A percentile compares a stretch with the other conserved stretches of the same genome.
These are phyloP conservation scores for Dermochelys coriacea DNA, from an alignment of 2,797 vertebrate genomes.

Conservation along the genomic window DNA sequence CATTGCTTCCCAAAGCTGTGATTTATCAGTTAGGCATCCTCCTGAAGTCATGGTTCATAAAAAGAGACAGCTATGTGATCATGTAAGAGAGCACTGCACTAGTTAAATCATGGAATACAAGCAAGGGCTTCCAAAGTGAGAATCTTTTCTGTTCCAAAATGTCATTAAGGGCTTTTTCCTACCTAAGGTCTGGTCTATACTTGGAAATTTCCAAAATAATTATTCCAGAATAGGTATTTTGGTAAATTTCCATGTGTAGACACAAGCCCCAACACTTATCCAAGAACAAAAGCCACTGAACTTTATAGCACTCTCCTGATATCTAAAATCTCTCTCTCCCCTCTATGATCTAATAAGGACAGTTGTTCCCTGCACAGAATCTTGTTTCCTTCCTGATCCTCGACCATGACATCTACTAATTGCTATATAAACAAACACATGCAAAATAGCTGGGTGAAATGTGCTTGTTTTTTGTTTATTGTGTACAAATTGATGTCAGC, in stretches of 20 bases:
- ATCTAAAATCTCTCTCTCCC: constrained; percentile 22
- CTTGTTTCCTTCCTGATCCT: constrained; percentile 28
- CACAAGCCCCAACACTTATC: background rate
- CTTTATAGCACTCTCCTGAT: constrained; percentile 25
- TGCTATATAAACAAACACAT: background rate
- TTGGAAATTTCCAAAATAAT: accelerated
- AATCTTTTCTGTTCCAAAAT: background rate
- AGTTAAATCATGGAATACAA: background rate
- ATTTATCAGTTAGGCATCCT: background rate
- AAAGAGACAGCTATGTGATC: background rate
- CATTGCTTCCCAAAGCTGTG: background rate
- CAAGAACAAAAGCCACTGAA: constrained; percentile 10
- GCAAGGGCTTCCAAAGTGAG: background rate
- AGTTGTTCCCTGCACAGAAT: constrained; percentile 29
- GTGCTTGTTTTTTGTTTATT: constrained; percentile 40
- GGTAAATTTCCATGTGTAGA: background rate
- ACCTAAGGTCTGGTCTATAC: accelerated
- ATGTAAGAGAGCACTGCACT: background rate
- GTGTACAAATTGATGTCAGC: background rate
- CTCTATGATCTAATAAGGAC: background rate
- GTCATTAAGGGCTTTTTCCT: background rate
- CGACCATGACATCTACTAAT: background rate
- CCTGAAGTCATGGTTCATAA: background rate
- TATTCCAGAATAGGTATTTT: background rate
- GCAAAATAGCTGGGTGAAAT: background rate